Evolutionary conservation across 1,140 invertebrate species (phyloP), one percentile per base, ranked within the genome.

Genomic region (Zaprionus ghesquierei): DNA sequence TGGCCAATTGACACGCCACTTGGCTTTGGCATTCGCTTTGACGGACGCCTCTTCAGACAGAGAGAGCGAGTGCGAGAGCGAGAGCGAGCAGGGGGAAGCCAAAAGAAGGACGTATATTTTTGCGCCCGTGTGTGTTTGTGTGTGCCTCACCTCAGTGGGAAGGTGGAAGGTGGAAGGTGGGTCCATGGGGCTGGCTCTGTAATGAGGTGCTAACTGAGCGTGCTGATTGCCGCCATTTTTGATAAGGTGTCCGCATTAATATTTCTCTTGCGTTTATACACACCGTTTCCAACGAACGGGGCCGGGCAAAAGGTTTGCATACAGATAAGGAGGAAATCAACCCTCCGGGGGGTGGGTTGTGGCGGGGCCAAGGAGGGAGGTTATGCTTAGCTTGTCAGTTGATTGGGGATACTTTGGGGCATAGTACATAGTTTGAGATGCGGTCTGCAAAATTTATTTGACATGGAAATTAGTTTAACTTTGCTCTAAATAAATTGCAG

Each of bases 1-100:
- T 89, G 84, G 84, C 73, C 84, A 87, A 89, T 89, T 89, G 84
- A 89, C 84, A 89, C 84, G 84, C 79, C 84, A 89, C 79, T 89
- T 89, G 84, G 77, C 84, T 87, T 79, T 79, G 75, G 79, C 70
- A 68, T 58, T 60, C 51, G 69, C 35, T 15, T 13, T 49, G 44
- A 51, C 65, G 46, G 33, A 22, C 58, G 35, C 55, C 50, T 55
- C 69, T 44, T 46, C 18, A 46, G 3, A 0, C 5, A n/a, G 35
- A 15, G n/a, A 15, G 12, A 3, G 3, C 13, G 5, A 38, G n/a
- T 5, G 33, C 13, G 33, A n/a, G 3, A 5, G 35, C 2, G 31
- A 33, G 29, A 25, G 25, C 1, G 31, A 13, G 35, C 1, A 15
- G 13, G 3, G 2, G 6, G 2, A 15, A 3, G 3, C 31, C 10